Percentiles rank a stretch among this genome's conserved stretches.
phyloP scores from a whole-genome alignment of 1,140 invertebrate genomes.

The Thaumetopoea pityocampa region DNA sequence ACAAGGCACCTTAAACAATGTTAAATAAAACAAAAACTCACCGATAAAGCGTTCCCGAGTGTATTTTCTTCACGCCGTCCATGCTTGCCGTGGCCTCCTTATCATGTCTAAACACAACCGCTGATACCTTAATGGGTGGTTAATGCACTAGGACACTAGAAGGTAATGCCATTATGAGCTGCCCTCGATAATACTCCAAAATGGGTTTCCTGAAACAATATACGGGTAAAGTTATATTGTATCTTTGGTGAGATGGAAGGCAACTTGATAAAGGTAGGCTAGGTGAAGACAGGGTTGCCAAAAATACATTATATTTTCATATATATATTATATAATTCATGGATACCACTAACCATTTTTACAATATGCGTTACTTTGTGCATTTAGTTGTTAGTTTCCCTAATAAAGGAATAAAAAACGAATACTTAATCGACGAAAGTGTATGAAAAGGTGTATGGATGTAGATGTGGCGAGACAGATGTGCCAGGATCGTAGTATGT shows the following conservation, averaged over 20 bases:
- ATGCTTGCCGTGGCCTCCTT: slow-evolving; percentile 50
- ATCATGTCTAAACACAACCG: slow-evolving; percentile 48
- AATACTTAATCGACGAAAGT: too few relatives aligned
- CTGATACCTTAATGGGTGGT: slow-evolving; percentile 34
- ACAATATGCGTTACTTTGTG: too few relatives aligned
- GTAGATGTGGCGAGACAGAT: too few relatives aligned
- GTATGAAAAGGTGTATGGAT: too few relatives aligned
- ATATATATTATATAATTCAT: too few relatives aligned
- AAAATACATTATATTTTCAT: too few relatives aligned
- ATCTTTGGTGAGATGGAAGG: not conserved
- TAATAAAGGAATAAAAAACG: too few relatives aligned
- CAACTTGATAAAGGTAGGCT: slow-evolving; percentile 12
- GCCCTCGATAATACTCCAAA: slow-evolving; percentile 31
- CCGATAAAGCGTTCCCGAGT: slow-evolving; percentile 67
- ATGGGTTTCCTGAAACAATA: slow-evolving; percentile 41
- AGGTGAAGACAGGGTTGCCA: too few relatives aligned
- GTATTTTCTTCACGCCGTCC: slow-evolving; percentile 73
- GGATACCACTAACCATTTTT: too few relatives aligned
- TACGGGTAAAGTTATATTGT: not conserved
- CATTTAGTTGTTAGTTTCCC: too few relatives aligned
- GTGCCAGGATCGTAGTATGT: too few relatives aligned
- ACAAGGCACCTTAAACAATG: too few relatives aligned
- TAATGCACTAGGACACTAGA: slow-evolving; percentile 37
- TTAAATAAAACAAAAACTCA: slow-evolving; percentile 32
- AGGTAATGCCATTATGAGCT: slow-evolving; percentile 48